A percentile compares a stretch with the other conserved stretches of the same genome.
Conservation (phyloP, 2,888 invertebrate species). For the Netelia melanura region DNA sequence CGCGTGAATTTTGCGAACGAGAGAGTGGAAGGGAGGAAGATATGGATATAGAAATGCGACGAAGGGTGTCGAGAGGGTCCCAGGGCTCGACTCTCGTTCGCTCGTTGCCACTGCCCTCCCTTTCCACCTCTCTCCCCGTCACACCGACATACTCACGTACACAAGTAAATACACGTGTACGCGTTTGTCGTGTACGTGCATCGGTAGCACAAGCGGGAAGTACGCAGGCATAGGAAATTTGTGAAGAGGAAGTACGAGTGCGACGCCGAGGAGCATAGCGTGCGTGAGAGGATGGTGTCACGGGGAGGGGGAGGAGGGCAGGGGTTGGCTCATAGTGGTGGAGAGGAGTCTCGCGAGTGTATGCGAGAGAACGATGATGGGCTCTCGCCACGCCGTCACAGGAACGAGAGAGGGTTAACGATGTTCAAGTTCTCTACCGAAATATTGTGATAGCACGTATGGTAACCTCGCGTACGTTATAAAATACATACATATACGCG, state of each 20-base stretch:
- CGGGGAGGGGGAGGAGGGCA: conserved; percentile 39
- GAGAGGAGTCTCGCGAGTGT: conserved; percentile 57
- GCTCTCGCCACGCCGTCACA: conserved; percentile 69
- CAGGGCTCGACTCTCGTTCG: conserved; percentile 51
- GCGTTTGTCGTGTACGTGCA: conserved; percentile 23
- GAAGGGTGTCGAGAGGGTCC: conserved; percentile 63
- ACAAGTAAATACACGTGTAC: background rate
- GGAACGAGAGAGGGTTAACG: conserved; percentile 75
- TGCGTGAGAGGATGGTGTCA: conserved; percentile 11
- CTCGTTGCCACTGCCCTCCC: conserved; percentile 36
- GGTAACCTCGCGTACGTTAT: background rate
- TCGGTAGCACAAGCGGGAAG: conserved; percentile 28
- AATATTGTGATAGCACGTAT: conserved; percentile 73
- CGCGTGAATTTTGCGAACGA: conserved; percentile 56
- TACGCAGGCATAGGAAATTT: conserved; percentile 38
- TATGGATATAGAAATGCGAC: conserved; percentile 33
- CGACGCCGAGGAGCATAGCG: conserved; percentile 31
- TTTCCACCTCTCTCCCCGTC: background rate
- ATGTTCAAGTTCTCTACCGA: conserved; percentile 78
- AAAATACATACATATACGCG: conserved; percentile 1
- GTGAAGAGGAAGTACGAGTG: conserved; percentile 65
- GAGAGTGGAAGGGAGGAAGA: conserved; percentile 46
- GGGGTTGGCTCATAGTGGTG: background rate
- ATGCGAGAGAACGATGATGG: conserved; percentile 73
- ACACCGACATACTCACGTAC: conserved; percentile 4